Evolutionary conservation across 2,888 invertebrate genomes (phyloP).

Genomic region (Syrista parreyssii): DNA sequence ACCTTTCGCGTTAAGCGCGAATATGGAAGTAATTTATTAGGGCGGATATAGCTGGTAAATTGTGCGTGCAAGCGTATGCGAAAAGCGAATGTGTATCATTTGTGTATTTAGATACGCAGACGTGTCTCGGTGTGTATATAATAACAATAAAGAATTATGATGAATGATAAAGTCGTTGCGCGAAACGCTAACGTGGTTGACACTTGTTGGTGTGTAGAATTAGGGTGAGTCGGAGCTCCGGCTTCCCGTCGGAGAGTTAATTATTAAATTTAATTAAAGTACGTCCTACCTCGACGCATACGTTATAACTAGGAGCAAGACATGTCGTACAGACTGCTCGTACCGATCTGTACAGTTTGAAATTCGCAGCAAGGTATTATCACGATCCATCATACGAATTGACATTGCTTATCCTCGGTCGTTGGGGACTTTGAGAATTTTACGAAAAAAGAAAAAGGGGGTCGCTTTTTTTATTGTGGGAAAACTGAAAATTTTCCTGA

Average conservation of each 20-base stretch:
- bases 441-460: background rate
- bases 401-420: background rate
- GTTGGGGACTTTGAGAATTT: background rate
- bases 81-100: background rate
- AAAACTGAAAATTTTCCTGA: background rate
- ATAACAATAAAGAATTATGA: background rate
- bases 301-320: background rate
- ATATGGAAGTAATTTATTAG: background rate
- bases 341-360: background rate
- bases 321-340: background rate
- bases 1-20: background rate
- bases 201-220: background rate
- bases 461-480: background rate
- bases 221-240: conserved; percentile 2
- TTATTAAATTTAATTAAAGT: conserved; percentile 56
- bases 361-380: background rate
- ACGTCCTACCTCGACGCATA: background rate
- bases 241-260: conserved; percentile 38
- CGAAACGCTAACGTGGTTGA: background rate
- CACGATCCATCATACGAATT: background rate
- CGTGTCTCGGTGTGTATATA: background rate
- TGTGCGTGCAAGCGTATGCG: background rate
- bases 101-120: background rate
- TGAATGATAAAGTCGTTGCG: background rate
- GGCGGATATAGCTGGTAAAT: background rate